phyloP scores from a whole-genome alignment of 2,888 invertebrate genomes.

The Coremacera marginata region DNA sequence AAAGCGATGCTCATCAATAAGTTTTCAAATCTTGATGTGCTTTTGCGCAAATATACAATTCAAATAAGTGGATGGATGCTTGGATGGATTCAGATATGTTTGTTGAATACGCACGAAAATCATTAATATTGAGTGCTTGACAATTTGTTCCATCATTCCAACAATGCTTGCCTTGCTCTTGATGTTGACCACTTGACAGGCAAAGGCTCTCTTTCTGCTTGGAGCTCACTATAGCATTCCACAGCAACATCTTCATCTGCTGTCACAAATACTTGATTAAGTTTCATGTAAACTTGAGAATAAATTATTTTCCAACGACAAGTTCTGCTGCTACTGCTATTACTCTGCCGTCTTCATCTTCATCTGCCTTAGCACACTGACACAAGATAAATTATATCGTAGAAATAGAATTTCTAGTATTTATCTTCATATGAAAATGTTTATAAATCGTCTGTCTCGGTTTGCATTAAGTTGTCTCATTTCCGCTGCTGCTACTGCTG shows the following conservation, averaged over 20 bases:
- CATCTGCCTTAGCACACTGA: background rate
- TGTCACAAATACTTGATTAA: conserved; percentile 26
- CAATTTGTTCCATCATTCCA: background rate
- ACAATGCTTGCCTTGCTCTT: background rate
- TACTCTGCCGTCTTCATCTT: background rate
- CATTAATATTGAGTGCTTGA: conserved; percentile 4
- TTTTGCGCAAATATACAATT: conserved; percentile 8
- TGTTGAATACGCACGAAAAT: conserved; percentile 1
- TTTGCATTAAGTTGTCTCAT: background rate
- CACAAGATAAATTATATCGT: conserved; percentile 28
- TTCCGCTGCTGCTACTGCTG: background rate
- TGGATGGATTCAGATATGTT: background rate
- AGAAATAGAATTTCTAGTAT: conserved; percentile 25
- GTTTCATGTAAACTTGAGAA: conserved; percentile 24
- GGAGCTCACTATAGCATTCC: background rate
- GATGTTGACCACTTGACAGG: conserved; percentile 16
- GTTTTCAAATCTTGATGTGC: background rate
- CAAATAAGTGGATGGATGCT: background rate
- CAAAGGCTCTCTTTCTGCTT: background rate
- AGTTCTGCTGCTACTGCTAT: background rate
- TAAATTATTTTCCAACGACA: conserved; percentile 28
- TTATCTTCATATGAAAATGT: conserved; percentile 12
- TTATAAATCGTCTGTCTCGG: conserved; percentile 6
- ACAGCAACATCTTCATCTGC: background rate
- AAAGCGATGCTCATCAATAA: conserved; percentile 26